Evolutionary conservation across 92 coral and sea anemone genomes (phyloP).

Genomic region (Desmophyllum pertusum): DNA sequence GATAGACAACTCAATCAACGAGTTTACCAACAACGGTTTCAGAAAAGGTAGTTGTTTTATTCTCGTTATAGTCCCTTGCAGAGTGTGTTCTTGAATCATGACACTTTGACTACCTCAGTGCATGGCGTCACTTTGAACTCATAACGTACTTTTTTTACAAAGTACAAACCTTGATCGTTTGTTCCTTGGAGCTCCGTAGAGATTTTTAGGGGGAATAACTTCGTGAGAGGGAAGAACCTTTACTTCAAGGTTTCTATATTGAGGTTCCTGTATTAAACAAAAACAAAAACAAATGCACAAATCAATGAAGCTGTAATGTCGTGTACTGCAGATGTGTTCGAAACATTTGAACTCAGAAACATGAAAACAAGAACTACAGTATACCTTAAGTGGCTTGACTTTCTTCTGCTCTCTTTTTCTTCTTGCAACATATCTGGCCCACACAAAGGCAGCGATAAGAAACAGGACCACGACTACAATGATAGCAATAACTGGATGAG

Average conservation of each 20-base stretch:
- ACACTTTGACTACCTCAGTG: too few species aligned
- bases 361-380: background rate
- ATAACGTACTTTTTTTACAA: background rate
- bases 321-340: too few species aligned
- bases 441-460: slow-evolving; percentile 42
- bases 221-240: background rate
- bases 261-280: background rate
- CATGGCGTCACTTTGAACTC: background rate
- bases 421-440: slow-evolving; percentile 45
- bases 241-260: slow-evolving; percentile 10
- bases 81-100: too few species aligned
- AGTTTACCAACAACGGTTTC: too few species aligned
- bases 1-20: too few species aligned
- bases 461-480: slow-evolving; percentile 45
- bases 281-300: background rate
- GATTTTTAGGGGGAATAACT: slow-evolving; percentile 2
- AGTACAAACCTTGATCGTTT: slow-evolving; percentile 24
- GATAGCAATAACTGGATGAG: slow-evolving; percentile 56
- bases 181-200: background rate
- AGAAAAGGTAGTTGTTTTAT: too few species aligned
- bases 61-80: too few species aligned
- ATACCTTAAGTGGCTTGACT: slow-evolving; percentile 30
- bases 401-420: slow-evolving; percentile 51
- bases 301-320: too few species aligned
- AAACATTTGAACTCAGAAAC: too few species aligned